Base-by-base conservation (phyloP, 2,113 vertebrate species). In the Serranochromis macrocephalus region DNA sequence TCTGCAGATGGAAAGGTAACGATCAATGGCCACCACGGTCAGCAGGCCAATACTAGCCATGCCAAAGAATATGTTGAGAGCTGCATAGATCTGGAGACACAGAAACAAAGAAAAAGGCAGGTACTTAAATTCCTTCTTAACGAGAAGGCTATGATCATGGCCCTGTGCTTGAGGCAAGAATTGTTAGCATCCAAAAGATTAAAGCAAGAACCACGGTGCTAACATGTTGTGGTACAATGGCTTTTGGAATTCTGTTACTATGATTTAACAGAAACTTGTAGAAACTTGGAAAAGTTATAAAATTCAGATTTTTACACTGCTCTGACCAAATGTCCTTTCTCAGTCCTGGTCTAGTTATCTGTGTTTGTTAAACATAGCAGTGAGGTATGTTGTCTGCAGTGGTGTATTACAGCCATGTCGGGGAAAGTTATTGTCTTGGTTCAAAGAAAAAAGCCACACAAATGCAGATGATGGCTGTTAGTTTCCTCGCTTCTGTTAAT, bases 1-100 rank as follows among this genome's bases (percentile, higher is more conserved):
- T 81, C 96, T 96, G 96, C 98, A 98, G 95, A 99, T 97, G 81
- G 97, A 97, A 87, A 99, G 95, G 24, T 99, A 99, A 26, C 98
- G 97, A 89, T 99, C 99, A 49, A 99, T 66, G 2, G 99, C 98
- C 84, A 99, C 97, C 42, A 98, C 97, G 3, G 97, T 99, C 86
- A 99, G 97, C 81, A 99, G 96, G 53, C 98, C 98, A 47, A 99
- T 99, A 88, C 99, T 99, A 0, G 98, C 97, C 99, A 99, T 99
- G 40, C 99, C 99, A 85, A 99, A 99, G 93, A 99, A 99, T 88
- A 99, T 99, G 95, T 99, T 99, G 85, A 99, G 93, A 66, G 97
- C 98, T 80, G 99, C 99, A 90, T 99, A 99, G 88, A 99, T 96
- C 99, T 99, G 95, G 17, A 89, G 14, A 86, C 21, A 92, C 6